A percentile compares a stretch with the other conserved stretches of the same genome.
These are phyloP conservation scores for Drosophila obscura DNA, from an alignment of 1,140 invertebrate genomes.

Conservation along the genomic window DNA sequence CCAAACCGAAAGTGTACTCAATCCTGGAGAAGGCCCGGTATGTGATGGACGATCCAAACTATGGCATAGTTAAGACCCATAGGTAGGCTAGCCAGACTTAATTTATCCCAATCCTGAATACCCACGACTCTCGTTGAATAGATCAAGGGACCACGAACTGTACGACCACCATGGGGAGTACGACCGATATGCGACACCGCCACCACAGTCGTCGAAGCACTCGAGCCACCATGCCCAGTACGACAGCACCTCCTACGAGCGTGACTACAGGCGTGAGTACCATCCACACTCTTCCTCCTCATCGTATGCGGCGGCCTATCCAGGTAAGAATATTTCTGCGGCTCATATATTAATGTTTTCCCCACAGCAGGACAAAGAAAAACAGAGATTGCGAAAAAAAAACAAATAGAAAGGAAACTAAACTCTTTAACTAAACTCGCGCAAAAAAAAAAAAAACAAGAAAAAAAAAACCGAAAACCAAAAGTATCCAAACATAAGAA, in stretches of 20 bases:
- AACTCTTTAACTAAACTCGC: slow-evolving; percentile 44
- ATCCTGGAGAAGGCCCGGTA: slow-evolving; percentile 91
- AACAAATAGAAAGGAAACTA: slow-evolving; percentile 30
- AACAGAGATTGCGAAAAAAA: slow-evolving; percentile 20
- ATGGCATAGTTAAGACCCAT: slow-evolving; percentile 78
- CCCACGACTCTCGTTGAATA: slow-evolving; percentile 11
- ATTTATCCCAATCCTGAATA: not conserved
- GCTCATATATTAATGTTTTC: slow-evolving; percentile 54
- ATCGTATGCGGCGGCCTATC: slow-evolving; percentile 73
- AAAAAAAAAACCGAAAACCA: slow-evolving; percentile 12
- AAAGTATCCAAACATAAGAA: slow-evolving; percentile 13
- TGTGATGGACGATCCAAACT: slow-evolving; percentile 91
- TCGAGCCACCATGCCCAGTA: slow-evolving; percentile 80
- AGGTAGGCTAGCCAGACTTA: slow-evolving; percentile 48
- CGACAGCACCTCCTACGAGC: slow-evolving; percentile 76
- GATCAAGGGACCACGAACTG: slow-evolving; percentile 76
- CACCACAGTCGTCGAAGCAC: slow-evolving; percentile 76
- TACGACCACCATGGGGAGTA: slow-evolving; percentile 80
- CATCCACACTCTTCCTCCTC: slow-evolving; percentile 81
- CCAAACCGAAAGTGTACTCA: slow-evolving; percentile 90
- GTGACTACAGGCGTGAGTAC: slow-evolving; percentile 81
- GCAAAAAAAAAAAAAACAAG: slow-evolving; percentile 26
- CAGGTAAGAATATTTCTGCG: slow-evolving; percentile 65
- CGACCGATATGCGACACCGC: slow-evolving; percentile 76
- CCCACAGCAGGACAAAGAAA: slow-evolving; percentile 59